phyloP scores from a whole-genome alignment of 2,888 invertebrate genomes.

The Hedya salicella region DNA sequence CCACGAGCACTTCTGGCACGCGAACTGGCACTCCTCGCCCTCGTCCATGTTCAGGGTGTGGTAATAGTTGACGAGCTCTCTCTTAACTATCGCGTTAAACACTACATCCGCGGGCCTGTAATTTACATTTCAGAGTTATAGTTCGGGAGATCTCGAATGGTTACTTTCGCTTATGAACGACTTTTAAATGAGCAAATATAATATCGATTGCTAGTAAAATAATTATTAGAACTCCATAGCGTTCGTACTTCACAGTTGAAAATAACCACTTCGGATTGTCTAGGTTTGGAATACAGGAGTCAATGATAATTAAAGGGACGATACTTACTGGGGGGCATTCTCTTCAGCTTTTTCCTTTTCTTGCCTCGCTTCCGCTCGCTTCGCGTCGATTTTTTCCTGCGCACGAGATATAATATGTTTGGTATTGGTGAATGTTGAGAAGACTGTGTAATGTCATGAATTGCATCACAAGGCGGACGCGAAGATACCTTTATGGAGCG shows the following conservation, averaged over 20 bases:
- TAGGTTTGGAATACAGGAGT: not conserved
- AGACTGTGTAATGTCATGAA: too few relatives aligned
- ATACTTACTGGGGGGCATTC: not conserved
- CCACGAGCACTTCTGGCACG: constrained; percentile 64
- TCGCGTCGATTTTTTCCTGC: not conserved
- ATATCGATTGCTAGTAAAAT: too few relatives aligned
- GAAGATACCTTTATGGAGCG: not conserved
- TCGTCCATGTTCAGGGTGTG: constrained; percentile 54
- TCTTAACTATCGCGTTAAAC: constrained; percentile 53
- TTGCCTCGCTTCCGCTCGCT: not conserved
- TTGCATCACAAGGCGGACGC: too few relatives aligned
- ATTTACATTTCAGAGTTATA: constrained; percentile 45
- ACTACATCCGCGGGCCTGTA: constrained; percentile 59
- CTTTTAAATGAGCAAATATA: too few relatives aligned
- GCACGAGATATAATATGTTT: not conserved
- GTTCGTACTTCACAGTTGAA: too few relatives aligned
- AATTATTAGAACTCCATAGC: too few relatives aligned
- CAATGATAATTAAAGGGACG: too few relatives aligned
- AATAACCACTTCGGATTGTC: not conserved
- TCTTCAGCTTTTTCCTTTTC: not conserved
- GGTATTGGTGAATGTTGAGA: too few relatives aligned
- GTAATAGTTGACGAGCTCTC: constrained; percentile 57
- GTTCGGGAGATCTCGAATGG: not conserved
- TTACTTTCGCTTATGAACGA: too few relatives aligned
- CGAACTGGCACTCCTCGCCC: constrained; percentile 57